These are phyloP conservation scores for Catajapyx aquilonaris DNA, from an alignment of 1,140 invertebrate species.

Conservation along the genomic window DNA sequence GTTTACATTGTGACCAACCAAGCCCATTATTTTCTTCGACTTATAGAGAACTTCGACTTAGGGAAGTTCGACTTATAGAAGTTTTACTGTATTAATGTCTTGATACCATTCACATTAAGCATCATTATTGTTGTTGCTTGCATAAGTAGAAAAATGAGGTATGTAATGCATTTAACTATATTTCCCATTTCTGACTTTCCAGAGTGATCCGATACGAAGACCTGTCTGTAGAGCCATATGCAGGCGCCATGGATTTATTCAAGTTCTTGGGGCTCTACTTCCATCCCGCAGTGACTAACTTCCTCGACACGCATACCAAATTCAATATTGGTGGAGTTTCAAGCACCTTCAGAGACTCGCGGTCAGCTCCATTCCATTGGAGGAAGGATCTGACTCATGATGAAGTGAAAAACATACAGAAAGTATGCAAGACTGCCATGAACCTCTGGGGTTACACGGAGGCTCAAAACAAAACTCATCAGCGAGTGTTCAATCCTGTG, in stretches of 20 bases:
- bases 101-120: too few relatives aligned
- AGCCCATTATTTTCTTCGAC: too few relatives aligned
- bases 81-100: too few relatives aligned
- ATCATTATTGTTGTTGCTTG: too few relatives aligned
- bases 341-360: slow-evolving; percentile 62
- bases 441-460: slow-evolving; percentile 15
- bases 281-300: slow-evolving; percentile 41
- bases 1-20: too few relatives aligned
- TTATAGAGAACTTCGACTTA: too few relatives aligned
- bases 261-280: slow-evolving; percentile 52
- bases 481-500: too few relatives aligned
- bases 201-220: slow-evolving; percentile 70
- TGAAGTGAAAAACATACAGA: slow-evolving; percentile 13
- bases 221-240: slow-evolving; percentile 49
- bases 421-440: slow-evolving; percentile 14
- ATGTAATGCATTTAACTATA: background rate
- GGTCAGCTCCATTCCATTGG: slow-evolving; percentile 66
- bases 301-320: slow-evolving; percentile 60
- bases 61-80: too few relatives aligned
- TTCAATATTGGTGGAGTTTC: slow-evolving; percentile 54
- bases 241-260: slow-evolving; percentile 42
- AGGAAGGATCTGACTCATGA: slow-evolving; percentile 37
- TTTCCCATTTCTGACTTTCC: slow-evolving; percentile 14
- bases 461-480: too few relatives aligned
- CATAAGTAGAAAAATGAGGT: background rate